Evolutionary conservation across 2,797 vertebrate species (phyloP), one percentile per base, ranked within the genome.

Genomic region (Microctenopoma lineatum): DNA sequence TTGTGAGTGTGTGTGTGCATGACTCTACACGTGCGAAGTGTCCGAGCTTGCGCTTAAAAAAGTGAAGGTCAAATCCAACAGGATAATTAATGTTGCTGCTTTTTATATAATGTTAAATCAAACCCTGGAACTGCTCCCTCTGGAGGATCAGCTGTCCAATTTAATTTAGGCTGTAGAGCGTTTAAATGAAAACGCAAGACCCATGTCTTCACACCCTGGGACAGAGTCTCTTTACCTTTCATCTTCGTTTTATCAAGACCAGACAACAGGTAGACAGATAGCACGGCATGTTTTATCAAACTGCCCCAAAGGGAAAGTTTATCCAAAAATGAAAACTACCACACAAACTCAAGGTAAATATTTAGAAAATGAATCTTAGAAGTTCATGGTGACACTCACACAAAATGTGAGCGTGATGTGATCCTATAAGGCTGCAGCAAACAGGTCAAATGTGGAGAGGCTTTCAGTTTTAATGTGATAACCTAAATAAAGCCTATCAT

Each of bases 11-110:
- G 54, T 21, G 21, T 27, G 73, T 7, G n/a, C 3, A 1, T 21
- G 18, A 15, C 27, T 67, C 53, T 61, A 66, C 57, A 69, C 58
- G 59, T 29, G 51, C 55, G 66, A 61, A 61, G 42, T 81, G 57
- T 69, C 14, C 51, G 53, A 25, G 16, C 39, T 36, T 70, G 76
- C 73, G 66, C 74, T 65, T 89, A 80, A 86, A 80, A 86, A 81
- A 81, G 70, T 89, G 88, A 93, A 94, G 92, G 93, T 93, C 92
- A 91, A 81, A 75, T 80, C 77, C 83, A 83, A 86, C 86, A 90
- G 84, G 85, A 90, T 93, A 92, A 92, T 92, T 91, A 92, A 90
- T 91, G 87, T 86, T 12, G 66, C 65, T 70, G 63, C 79, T 86
- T 90, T 90, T 86, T 80, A 79, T 80, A 87, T 83, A 84, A 89